Percentiles rank a stretch among this genome's conserved stretches.
phyloP scores from a whole-genome alignment of 2,797 vertebrate genomes.

The Ctenochaetus hawaiiensis region DNA sequence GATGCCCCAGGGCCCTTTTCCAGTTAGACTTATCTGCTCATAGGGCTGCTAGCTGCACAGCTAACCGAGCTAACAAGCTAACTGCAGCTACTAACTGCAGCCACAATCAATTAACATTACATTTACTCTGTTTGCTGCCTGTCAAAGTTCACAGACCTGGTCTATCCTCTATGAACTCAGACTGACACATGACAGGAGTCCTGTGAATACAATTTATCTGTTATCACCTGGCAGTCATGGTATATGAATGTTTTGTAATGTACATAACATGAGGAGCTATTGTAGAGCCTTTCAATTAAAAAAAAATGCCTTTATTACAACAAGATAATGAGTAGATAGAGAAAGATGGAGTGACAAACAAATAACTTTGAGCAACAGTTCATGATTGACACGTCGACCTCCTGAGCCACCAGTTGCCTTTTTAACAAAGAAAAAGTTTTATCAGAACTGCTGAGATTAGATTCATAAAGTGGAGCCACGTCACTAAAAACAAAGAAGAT shows the following conservation, averaged over 20 bases:
- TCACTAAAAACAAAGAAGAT: slow-evolving; percentile 2
- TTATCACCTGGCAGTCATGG: background rate
- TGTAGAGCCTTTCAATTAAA: background rate
- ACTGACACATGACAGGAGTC: background rate
- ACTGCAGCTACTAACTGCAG: no score
- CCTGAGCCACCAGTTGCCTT: background rate
- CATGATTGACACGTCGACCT: background rate
- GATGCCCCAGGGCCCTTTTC: no score
- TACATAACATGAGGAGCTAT: background rate
- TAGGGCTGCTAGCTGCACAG: no score
- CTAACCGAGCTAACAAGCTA: no score
- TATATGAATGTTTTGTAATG: background rate
- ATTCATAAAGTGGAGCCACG: slow-evolving; percentile 1
- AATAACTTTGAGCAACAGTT: background rate
- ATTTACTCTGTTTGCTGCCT: background rate
- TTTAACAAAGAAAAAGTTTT: background rate
- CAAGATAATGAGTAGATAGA: background rate
- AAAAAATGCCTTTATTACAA: background rate
- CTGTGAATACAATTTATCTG: no score
- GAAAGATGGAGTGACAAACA: no score
- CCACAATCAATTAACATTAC: background rate
- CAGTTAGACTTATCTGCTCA: no score
- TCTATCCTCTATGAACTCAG: background rate
- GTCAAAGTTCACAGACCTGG: background rate
- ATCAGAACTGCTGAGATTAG: background rate